Evolutionary conservation across 2,113 vertebrate species (phyloP).

Genomic region (Dolichallabes microphthalmus): DNA sequence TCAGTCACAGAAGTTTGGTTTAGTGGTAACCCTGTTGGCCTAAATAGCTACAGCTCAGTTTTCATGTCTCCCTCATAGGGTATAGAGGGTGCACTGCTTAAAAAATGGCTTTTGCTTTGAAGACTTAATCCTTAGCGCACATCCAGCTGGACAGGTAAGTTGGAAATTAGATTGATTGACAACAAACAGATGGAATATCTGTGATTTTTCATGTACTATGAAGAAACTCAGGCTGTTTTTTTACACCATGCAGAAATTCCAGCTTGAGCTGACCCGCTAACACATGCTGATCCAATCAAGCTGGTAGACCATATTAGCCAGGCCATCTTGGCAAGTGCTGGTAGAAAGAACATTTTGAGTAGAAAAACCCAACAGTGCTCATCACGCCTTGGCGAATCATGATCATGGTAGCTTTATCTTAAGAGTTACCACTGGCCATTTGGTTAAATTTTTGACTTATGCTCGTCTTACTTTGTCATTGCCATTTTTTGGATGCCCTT

Average conservation of each 20-base stretch:
- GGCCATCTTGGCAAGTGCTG: neutral
- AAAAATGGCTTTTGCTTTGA: neutral
- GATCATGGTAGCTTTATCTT: neutral
- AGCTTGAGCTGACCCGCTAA: neutral
- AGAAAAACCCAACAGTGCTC: neutral
- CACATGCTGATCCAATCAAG: neutral
- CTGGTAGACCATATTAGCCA: neutral
- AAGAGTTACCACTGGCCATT: neutral
- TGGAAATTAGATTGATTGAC: neutral
- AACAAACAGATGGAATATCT: neutral
- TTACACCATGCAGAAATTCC: neutral
- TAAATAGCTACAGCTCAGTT: constrained; percentile 4
- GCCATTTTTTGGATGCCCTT: neutral
- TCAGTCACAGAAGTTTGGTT: neutral
- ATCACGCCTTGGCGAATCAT: neutral
- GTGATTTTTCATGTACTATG: neutral
- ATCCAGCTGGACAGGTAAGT: neutral
- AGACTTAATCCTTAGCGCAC: neutral
- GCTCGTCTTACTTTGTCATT: neutral
- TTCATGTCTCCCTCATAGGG: neutral
- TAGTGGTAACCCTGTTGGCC: neutral
- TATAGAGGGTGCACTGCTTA: neutral
- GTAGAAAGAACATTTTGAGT: neutral
- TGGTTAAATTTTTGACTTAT: neutral
- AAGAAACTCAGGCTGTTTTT: neutral